Evolutionary conservation across 2,797 vertebrate genomes (phyloP).

Genomic region (Jordanella pulchra): DNA sequence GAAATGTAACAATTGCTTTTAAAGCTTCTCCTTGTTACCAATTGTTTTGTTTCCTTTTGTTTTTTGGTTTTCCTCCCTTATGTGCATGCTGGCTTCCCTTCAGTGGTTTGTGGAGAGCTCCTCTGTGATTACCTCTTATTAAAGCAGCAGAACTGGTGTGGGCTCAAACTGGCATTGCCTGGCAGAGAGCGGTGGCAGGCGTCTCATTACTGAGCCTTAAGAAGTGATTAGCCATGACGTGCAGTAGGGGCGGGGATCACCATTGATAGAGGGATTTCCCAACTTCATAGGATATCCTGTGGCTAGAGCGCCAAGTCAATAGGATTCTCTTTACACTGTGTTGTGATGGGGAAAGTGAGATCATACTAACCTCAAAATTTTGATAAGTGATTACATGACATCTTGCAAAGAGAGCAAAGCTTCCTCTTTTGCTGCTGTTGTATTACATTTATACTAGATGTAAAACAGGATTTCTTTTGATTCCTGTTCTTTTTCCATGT

Average conservation of each 20-base stretch:
- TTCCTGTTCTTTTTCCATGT: constrained; percentile 23
- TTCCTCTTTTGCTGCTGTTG: constrained; percentile 59
- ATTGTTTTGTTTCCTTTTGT: constrained; percentile 44
- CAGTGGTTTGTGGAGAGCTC: constrained; percentile 74
- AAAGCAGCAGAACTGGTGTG: constrained; percentile 69
- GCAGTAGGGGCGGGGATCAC: constrained; percentile 69
- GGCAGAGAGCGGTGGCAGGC: constrained; percentile 73
- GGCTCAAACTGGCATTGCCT: constrained; percentile 70
- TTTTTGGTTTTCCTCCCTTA: constrained; percentile 41
- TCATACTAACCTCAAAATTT: constrained; percentile 61
- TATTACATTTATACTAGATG: constrained; percentile 58
- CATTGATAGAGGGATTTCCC: constrained; percentile 78
- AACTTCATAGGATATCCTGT: constrained; percentile 82
- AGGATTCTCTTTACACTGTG: constrained; percentile 64
- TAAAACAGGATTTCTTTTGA: constrained; percentile 42
- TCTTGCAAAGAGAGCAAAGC: constrained; percentile 46
- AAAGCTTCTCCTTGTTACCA: constrained; percentile 62
- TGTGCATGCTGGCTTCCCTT: constrained; percentile 69
- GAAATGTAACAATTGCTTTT: constrained; percentile 59
- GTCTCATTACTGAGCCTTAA: constrained; percentile 76
- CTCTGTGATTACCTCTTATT: constrained; percentile 80
- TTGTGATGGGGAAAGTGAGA: constrained; percentile 59
- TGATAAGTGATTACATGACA: constrained; percentile 51
- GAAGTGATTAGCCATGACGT: constrained; percentile 76
- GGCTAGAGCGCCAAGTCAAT: constrained; percentile 71